Evolutionary conservation across 2,888 invertebrate species (phyloP).

Genomic region (Caenorhabditis wallacei): DNA sequence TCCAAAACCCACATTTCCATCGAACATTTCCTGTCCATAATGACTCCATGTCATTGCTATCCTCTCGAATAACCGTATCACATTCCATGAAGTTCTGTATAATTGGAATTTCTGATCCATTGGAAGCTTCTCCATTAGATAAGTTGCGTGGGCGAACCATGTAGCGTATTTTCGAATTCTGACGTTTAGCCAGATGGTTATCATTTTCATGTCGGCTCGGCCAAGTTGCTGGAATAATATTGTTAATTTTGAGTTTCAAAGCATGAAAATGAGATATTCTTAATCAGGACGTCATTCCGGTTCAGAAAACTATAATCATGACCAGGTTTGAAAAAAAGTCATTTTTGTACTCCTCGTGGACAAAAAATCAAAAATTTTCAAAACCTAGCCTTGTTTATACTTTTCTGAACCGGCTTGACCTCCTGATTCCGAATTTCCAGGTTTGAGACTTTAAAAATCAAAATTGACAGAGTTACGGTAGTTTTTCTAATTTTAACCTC

Average conservation of each 20-base stretch:
- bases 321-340: not conserved
- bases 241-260: constrained; percentile 12
- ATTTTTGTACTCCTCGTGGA: no score
- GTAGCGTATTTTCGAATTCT: constrained; percentile 34
- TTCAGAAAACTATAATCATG: not conserved
- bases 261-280: not conserved
- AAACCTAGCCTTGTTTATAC: no score
- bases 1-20: constrained; percentile 26
- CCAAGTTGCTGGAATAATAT: constrained; percentile 23
- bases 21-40: constrained; percentile 36
- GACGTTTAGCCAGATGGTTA: constrained; percentile 17
- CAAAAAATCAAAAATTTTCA: no score
- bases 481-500: no score
- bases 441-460: no score
- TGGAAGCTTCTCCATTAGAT: constrained; percentile 35
- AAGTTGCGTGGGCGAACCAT: constrained; percentile 40
- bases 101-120: constrained; percentile 35
- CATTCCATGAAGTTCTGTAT: constrained; percentile 36
- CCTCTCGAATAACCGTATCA: constrained; percentile 26
- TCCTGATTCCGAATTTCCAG: no score
- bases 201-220: constrained; percentile 25
- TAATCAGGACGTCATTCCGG: not conserved
- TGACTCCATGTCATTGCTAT: constrained; percentile 26
- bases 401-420: no score
- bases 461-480: no score